Evolutionary conservation across 1,140 invertebrate species (phyloP), one percentile per base, ranked within the genome.

Genomic region (Cardiocondyla obscurior): DNA sequence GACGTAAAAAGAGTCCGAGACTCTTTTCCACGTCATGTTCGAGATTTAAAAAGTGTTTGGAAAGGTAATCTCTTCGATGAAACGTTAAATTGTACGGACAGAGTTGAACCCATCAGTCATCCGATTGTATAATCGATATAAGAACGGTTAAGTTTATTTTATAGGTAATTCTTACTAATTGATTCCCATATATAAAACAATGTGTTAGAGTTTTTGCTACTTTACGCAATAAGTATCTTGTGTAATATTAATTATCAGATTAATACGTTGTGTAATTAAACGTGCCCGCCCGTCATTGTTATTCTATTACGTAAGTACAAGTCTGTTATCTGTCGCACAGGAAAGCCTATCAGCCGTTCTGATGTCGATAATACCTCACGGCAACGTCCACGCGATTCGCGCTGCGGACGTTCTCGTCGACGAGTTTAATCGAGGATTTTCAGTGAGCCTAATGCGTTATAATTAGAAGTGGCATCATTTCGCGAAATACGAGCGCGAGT

Each of bases 371-470:
- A 28, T 39, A 36, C 8, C 57, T 64, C 4, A 19, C 33, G 46
- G 22, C n/a, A 14, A 58, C 28, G 44, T 39, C 12, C n/a, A 30
- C 33, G 57, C n/a, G 39, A 36, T 4, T n/a, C 55, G 72, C 72
- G 12, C 46, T 25, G 19, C 49, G 25, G 7, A 39, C 25, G 28
- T 4, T 57, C 57, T 22, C 73, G 60, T 79, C 46, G 62, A 69
- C 62, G 62, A 79, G 74, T 55, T 79, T 67, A 77, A 77, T 77
- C 60, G 60, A 77, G 42, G 60, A 79, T 79, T 67, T 77, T 77
- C 46, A 67, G 46, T 69, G 46, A 79, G 36, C 42, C 42, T 76
- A 76, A 76, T 39, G 49, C 33, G 33, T 46, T 79, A 69, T 62
- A 65, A 77, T 77, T 67, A 77, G 30, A 77, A 64, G 30, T 79